These are phyloP conservation scores for Nymphicus hollandicus DNA, from an alignment of 2,113 vertebrate genomes.

Conservation along the genomic window DNA sequence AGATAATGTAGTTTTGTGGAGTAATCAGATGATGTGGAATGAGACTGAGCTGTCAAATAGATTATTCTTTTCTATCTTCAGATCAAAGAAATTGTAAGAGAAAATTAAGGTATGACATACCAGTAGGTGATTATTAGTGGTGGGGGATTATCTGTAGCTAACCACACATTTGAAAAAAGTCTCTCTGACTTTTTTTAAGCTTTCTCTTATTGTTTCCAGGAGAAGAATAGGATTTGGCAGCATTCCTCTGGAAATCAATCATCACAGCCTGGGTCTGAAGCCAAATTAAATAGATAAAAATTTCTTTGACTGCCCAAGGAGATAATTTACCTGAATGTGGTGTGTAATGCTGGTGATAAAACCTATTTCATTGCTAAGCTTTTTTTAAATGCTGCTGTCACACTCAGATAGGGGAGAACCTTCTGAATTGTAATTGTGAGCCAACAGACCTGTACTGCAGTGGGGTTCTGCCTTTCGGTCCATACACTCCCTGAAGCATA, in stretches of 20 bases:
- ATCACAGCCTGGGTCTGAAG: not conserved
- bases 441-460: not conserved
- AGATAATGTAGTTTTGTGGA: not conserved
- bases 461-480: not conserved
- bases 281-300: conserved; percentile 2
- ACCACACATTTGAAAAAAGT: not conserved
- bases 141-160: not conserved
- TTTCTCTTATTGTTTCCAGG: not conserved
- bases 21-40: not conserved
- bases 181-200: not conserved
- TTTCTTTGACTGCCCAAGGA: not conserved
- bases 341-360: conserved; percentile 19
- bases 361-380: not conserved
- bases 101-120: not conserved
- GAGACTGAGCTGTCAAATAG: not conserved
- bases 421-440: not conserved
- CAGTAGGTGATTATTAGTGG: not conserved
- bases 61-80: not conserved
- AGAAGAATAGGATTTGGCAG: not conserved
- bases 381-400: not conserved
- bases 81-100: not conserved
- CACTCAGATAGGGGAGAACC: not conserved
- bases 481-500: not conserved
- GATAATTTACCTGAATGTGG: not conserved
- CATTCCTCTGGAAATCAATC: not conserved